A percentile compares a stretch with the other conserved stretches of the same genome.
phyloP scores from a whole-genome alignment of 2,113 vertebrate genomes.

The Bubo bubo region DNA sequence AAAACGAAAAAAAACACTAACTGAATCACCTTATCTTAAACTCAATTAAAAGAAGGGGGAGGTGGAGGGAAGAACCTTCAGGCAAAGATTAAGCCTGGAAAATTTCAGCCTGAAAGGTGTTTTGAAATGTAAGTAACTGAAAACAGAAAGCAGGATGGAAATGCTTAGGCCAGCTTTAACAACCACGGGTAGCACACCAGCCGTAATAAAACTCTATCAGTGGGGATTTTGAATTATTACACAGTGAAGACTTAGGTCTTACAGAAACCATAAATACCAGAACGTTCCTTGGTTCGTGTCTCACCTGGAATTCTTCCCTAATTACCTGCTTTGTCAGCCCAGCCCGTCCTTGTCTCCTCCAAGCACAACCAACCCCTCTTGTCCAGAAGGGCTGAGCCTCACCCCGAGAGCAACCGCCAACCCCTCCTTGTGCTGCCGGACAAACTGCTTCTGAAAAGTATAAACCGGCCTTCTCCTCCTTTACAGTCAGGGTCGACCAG shows the following conservation, averaged over 20 bases:
- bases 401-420: neutral
- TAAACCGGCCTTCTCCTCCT: neutral
- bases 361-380: neutral
- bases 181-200: neutral
- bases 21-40: conserved; percentile 49
- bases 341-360: neutral
- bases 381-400: neutral
- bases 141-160: conserved; percentile 52
- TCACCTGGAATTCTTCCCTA: neutral
- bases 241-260: neutral
- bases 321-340: neutral
- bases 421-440: rapidly evolving
- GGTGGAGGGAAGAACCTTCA: conserved; percentile 44
- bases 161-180: conserved; percentile 8
- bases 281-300: neutral
- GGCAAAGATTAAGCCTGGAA: conserved; percentile 65
- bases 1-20: neutral
- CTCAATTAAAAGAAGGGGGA: conserved; percentile 29
- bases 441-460: neutral
- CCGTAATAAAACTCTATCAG: neutral
- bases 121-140: conserved; percentile 51
- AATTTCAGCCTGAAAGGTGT: conserved; percentile 51
- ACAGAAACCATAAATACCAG: neutral
- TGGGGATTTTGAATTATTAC: neutral
- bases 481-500: neutral